Evolutionary conservation across 35 echinoderm and acorn worm genomes (phyloP), one percentile per base, ranked within the genome.

Genomic region (Nesometra sesokonis): DNA sequence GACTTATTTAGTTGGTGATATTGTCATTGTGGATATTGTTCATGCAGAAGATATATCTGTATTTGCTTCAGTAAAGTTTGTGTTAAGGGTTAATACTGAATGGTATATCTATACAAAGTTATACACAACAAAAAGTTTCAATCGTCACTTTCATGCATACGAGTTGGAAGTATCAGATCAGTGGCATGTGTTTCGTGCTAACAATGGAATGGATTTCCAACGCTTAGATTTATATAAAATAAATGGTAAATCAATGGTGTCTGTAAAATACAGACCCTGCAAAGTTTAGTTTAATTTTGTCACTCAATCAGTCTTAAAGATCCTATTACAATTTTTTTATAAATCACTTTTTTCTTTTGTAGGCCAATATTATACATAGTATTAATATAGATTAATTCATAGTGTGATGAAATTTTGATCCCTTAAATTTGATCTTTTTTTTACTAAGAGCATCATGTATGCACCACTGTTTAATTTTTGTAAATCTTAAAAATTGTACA

Each of bases 221-320:
- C 81, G 81, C 11, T 36, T 83, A 32, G 81, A 83, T 83, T 34
- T 37, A 34, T 83, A 83, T 83, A 36, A 83, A 36, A 32, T 83
- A 15, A 32, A 83, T 83, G 81, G 81, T 36, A 37, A 37, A 83
- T 83, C 31, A 15, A 34, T 83, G 31, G 34, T 83, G 31, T n/a
- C 81, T 83, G 23, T 83, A 36, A 83, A 83, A 83, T 83, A 83
- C 81, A 83, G 35, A 83, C 31, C 36, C 36, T 83, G 81, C 27
- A 83, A 83, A 83, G 31, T 83, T 13, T 83, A 36, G 34, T 34
- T 83, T 33, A 30, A 79, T 8, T 8, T 30, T 79, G 77, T 30
- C 77, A 31, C 77, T 43, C 15, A n/a, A n/a, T n/a, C n/a, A n/a
- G n/a, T n/a, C n/a, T n/a, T n/a, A n/a, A n/a, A n/a, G n/a, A n/a